Evolutionary conservation across 2,113 vertebrate species (phyloP).

Genomic region (Coreoperca whiteheadi): DNA sequence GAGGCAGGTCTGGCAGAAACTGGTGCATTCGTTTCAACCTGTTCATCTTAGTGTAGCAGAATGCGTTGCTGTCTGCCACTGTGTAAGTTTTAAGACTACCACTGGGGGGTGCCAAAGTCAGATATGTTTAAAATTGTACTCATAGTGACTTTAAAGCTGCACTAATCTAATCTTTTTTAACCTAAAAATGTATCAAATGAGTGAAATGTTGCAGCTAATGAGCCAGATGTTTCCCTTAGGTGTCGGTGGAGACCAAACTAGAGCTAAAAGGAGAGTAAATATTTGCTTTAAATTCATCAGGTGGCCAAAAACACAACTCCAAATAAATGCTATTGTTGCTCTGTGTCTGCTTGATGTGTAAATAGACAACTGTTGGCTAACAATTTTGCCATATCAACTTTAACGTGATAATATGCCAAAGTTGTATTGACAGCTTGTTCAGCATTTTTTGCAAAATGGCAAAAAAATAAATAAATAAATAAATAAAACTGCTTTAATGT

Average conservation of each 20-base stretch:
- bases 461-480: too few species aligned
- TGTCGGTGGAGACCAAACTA: not conserved
- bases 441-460: not conserved
- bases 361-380: too few species aligned
- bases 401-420: not conserved
- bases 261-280: not conserved
- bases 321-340: not conserved
- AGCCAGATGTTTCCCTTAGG: not conserved
- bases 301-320: not conserved
- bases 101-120: not conserved
- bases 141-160: not conserved
- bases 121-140: not conserved
- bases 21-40: too few species aligned
- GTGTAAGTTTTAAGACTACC: not conserved
- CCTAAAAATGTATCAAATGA: not conserved
- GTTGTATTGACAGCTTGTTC: not conserved
- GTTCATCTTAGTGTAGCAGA: not conserved
- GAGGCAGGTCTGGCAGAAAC: too few species aligned
- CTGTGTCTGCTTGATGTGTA: too few species aligned
- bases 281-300: not conserved
- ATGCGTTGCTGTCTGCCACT: not conserved
- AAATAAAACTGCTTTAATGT: too few species aligned
- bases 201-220: not conserved
- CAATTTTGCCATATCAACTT: not conserved
- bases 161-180: not conserved